A percentile compares a stretch with the other conserved stretches of the same genome.
These are phyloP conservation scores for Laticauda laticaudata DNA, from an alignment of 2,113 vertebrate species.

Conservation along the genomic window DNA sequence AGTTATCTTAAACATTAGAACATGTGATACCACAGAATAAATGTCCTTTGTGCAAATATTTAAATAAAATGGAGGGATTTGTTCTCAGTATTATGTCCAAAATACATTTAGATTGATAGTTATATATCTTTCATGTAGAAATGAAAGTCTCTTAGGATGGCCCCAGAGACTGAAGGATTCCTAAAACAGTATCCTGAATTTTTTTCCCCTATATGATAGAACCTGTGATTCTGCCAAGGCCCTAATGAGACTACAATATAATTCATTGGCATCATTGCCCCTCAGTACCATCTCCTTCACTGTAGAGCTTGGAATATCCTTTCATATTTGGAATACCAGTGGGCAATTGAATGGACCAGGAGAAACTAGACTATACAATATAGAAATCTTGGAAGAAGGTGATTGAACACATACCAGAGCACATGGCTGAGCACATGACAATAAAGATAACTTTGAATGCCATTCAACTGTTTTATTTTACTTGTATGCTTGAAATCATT, in stretches of 20 bases:
- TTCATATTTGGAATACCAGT: background rate
- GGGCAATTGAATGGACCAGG: background rate
- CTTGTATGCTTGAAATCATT: background rate
- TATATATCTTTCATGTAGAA: background rate
- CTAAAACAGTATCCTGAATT: background rate
- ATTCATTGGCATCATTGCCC: background rate
- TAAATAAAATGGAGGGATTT: background rate
- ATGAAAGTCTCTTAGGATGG: background rate
- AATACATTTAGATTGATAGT: background rate
- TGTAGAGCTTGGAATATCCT: background rate
- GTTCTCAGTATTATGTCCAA: background rate
- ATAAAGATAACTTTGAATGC: background rate
- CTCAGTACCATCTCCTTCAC: background rate
- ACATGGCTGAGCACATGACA: background rate
- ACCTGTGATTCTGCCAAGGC: background rate
- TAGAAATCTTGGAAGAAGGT: background rate
- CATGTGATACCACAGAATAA: background rate
- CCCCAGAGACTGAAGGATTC: background rate
- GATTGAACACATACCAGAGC: background rate
- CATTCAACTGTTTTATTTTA: background rate
- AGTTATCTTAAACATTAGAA: background rate
- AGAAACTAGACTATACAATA: background rate
- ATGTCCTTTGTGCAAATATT: background rate
- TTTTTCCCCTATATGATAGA: background rate
- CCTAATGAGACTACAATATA: background rate